Evolutionary conservation across 1,140 invertebrate genomes (phyloP).

Genomic region (Procambarus virginalis): DNA sequence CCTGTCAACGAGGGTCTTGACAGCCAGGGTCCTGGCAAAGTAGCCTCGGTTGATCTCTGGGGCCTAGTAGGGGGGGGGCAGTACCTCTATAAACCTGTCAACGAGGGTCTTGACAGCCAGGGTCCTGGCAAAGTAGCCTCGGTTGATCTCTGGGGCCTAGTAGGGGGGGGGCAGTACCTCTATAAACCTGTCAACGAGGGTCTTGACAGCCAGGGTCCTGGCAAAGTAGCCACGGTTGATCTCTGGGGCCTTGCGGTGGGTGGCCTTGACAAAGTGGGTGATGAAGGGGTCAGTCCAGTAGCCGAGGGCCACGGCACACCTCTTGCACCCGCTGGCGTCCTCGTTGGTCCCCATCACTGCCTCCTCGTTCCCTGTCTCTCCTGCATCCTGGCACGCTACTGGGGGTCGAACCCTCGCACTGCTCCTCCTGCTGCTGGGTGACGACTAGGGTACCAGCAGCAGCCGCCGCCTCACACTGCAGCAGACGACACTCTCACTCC

Average conservation of each 20-base stretch:
- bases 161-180: slow-evolving; percentile 86
- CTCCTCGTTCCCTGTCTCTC: slow-evolving; percentile 78
- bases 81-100: slow-evolving; percentile 70
- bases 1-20: no score
- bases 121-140: slow-evolving; percentile 96
- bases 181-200: slow-evolving; percentile 70
- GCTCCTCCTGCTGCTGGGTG: slow-evolving; percentile 74
- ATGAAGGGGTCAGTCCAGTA: slow-evolving; percentile 98
- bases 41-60: no score
- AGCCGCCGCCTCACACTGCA: slow-evolving; percentile 75
- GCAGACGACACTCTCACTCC: slow-evolving; percentile 34
- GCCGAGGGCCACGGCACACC: slow-evolving; percentile 91
- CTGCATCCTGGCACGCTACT: slow-evolving; percentile 81
- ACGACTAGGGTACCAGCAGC: slow-evolving; percentile 80
- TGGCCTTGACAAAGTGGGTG: slow-evolving; percentile 83
- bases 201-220: slow-evolving; percentile 85
- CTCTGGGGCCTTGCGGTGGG: slow-evolving; percentile 90
- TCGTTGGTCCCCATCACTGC: slow-evolving; percentile 95
- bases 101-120: slow-evolving; percentile 80
- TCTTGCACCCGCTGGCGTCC: slow-evolving; percentile 96
- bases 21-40: no score
- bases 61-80: no score
- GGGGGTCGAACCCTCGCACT: slow-evolving; percentile 73
- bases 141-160: slow-evolving; percentile 96
- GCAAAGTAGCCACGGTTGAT: slow-evolving; percentile 99